Percentiles rank a stretch among this genome's conserved stretches.
Conservation (phyloP, 1,140 invertebrate species). For the Danaus plexippus region DNA sequence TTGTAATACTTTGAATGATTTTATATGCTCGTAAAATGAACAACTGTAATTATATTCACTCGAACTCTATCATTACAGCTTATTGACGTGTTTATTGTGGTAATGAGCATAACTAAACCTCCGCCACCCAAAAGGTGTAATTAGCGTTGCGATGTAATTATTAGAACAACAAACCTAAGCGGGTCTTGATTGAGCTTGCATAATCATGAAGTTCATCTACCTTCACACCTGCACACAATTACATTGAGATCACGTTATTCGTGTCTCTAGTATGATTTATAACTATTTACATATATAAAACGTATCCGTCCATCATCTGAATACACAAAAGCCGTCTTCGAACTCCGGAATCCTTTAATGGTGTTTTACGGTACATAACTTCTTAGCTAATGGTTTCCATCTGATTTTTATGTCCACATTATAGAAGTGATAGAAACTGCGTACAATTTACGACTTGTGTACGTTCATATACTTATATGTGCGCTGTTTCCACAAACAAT, state of each 20-base stretch:
- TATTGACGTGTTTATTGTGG: no score
- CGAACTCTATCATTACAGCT: no score
- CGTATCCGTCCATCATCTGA: conserved; percentile 22
- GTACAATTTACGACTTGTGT: no score
- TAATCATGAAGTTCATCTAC: conserved; percentile 5
- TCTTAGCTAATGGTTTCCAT: conserved; percentile 28
- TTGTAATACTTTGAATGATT: no score
- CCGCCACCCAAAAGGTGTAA: no score
- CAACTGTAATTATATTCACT: no score
- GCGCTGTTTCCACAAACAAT: neutral
- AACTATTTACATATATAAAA: conserved; percentile 24
- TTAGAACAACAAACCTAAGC: conserved; percentile 5
- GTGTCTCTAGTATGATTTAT: conserved; percentile 19
- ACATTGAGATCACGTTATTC: conserved; percentile 11
- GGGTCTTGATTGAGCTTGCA: conserved; percentile 7
- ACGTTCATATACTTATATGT: no score
- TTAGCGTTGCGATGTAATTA: conserved; percentile 1
- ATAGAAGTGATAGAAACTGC: conserved; percentile 2
- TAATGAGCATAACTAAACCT: no score
- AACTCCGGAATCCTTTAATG: conserved; percentile 22
- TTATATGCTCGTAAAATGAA: no score
- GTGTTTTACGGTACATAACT: conserved; percentile 29
- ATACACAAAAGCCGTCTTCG: conserved; percentile 22
- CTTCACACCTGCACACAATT: conserved; percentile 4
- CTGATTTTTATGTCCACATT: conserved; percentile 22